Evolutionary conservation across 2,113 vertebrate species (phyloP), one percentile per base, ranked within the genome.

Genomic region (Miniopterus natalensis): DNA sequence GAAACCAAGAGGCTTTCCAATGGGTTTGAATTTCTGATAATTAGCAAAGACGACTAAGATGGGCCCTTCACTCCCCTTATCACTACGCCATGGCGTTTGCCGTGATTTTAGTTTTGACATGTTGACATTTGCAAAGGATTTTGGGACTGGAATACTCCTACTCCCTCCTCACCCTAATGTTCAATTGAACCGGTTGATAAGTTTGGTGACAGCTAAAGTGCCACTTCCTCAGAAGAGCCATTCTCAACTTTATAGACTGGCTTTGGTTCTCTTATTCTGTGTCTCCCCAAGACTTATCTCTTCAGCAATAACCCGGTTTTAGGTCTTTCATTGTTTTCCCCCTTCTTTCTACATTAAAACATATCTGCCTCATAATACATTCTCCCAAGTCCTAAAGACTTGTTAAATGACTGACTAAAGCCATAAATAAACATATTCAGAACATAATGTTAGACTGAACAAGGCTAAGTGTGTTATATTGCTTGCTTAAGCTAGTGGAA

Each of bases 41-140:
- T 96, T 94, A 96, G 55, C 80, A 91, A 84, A 96, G 95, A 94
- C 65, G 92, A 63, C 21, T 36, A 77, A 84, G 86, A 87, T 63
- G 89, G 84, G 83, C 90, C 94, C 51, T 91, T 75, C 78, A 40
- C 77, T 92, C 20, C 36, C 65, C 61, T 84, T 90, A 85, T 88
- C 85, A 84, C 90, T 91, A 92, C 65, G 85, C 45, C 18, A 9
- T 66, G 70, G 42, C 96, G 87, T 91, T 94, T 91, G 89, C 70
- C 95, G 90, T 90, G 94, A 79, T 92, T 94, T 95, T 94, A 74
- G 93, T 88, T 96, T 87, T 86, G 84, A 66, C 84, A 84, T 57
- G 81, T 78, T 95, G 92, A 97, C 84, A 90, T 96, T 95, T 92
- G 84, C 86, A 94, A 95, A 93, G 84, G 51, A 91, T 86, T 47